phyloP scores from a whole-genome alignment of 2,113 vertebrate species.

The Riparia riparia region DNA sequence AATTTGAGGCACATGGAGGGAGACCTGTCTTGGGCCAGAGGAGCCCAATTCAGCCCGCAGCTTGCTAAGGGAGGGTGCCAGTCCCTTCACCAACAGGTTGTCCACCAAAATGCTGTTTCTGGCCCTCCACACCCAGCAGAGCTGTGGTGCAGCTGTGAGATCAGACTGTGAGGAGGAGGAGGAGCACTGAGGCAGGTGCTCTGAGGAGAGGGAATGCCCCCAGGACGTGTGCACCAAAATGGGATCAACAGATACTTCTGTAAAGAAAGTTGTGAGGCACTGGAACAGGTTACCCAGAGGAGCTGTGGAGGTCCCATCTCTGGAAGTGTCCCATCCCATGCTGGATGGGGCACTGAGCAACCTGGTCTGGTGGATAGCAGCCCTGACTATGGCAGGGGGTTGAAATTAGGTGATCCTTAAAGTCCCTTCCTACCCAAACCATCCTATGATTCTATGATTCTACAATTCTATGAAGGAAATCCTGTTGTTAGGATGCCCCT shows the following conservation, averaged over 20 bases:
- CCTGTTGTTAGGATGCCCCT: background rate
- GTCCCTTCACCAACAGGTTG: background rate
- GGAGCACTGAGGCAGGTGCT: background rate
- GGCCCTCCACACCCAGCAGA: background rate
- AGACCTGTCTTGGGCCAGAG: background rate
- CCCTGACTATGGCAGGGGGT: background rate
- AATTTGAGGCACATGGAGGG: accelerated
- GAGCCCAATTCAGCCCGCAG: background rate
- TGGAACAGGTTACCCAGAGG: background rate
- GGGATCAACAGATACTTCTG: background rate
- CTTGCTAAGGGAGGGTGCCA: accelerated
- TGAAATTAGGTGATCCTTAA: background rate
- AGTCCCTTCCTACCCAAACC: background rate
- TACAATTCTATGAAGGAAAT: background rate
- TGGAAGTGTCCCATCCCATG: background rate
- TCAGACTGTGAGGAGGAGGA: background rate
- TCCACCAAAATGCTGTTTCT: background rate
- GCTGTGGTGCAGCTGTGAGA: background rate
- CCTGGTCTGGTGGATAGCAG: background rate
- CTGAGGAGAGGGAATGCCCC: background rate
- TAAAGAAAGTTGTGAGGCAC: background rate
- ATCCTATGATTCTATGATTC: background rate
- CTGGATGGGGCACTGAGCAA: background rate
- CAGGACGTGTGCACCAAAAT: background rate
- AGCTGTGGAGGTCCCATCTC: background rate